Evolutionary conservation across 2,888 invertebrate genomes (phyloP), one percentile per base, ranked within the genome.

Genomic region (Resseliella maxima): DNA sequence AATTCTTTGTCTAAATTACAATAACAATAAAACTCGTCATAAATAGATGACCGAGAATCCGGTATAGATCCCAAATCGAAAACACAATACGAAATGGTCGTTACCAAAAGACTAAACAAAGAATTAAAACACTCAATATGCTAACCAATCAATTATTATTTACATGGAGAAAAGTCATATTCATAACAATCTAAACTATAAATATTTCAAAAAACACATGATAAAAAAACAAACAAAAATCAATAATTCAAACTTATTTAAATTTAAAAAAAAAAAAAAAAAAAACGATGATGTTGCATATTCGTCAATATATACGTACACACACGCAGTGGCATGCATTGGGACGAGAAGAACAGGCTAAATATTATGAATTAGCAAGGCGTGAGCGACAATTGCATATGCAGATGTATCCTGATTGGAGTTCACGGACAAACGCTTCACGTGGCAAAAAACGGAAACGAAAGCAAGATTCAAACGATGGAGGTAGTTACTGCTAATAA

Each of bases 361-460:
- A 98, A 94, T 99, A 99, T 95, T 99, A 99, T 94, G 98, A 98
- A 93, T 94, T 98, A 95, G 98, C 99, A 91, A 95, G 98, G 92
- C 96, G 98, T 93, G 99, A 99, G 94, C 95, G 98, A 92, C 98
- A 99, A 94, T 95, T 98, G 92, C 99, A 99, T 94, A 96, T 97
- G 96, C 97, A 98, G 94, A 95, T 98, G 93, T 98, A 99, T 94
- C 99, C 99, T 92, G 98, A 98, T 94, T 99, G 99, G 99, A 97
- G 97, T 93, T 97, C 97, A 94, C 98, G 99, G 93, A 96, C 99
- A 93, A 99, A 99, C 95, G 98, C 99, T 94, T 98, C 99, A 93
- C 96, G 98, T 93, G 98, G 98, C 94, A 97, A 97, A 95, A 99
- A 98, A 95, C 97, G 99, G 96, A 99, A 99, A 95, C 96, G 97